A percentile compares a stretch with the other conserved stretches of the same genome.
Evolutionary conservation across 2,888 invertebrate species (phyloP).

Genomic region (Luffia ferchaultella): DNA sequence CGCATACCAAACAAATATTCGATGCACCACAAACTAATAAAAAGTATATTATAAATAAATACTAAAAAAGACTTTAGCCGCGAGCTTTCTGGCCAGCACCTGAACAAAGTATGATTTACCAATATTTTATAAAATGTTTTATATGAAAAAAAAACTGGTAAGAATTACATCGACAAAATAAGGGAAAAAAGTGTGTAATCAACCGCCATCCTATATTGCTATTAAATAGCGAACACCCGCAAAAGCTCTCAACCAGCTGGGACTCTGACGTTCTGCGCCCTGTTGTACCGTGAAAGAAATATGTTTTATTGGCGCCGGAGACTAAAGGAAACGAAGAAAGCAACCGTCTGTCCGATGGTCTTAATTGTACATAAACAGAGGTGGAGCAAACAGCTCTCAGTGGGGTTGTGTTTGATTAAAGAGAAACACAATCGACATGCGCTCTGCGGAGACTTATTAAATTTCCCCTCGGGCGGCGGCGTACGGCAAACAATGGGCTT

Average conservation of each 20-base stretch:
- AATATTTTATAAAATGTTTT: too few relatives aligned
- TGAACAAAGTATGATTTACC: too few relatives aligned
- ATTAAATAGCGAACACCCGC: constrained; percentile 29
- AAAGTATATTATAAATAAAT: too few relatives aligned
- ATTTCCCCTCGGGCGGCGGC: constrained; percentile 43
- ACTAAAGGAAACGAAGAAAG: too few relatives aligned
- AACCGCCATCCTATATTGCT: too few relatives aligned
- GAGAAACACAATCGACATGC: constrained; percentile 43
- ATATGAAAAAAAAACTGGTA: too few relatives aligned
- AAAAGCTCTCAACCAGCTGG: constrained; percentile 48
- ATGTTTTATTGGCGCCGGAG: constrained; percentile 38
- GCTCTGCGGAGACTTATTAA: constrained; percentile 44
- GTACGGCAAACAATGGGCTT: constrained; percentile 43
- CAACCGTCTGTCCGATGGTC: background rate
- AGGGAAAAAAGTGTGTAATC: too few relatives aligned
- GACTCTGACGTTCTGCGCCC: constrained; percentile 43
- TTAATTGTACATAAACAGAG: background rate
- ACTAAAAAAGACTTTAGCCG: too few relatives aligned
- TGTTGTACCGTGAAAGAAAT: constrained; percentile 55
- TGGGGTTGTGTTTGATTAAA: constrained; percentile 35
- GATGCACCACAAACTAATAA: too few relatives aligned
- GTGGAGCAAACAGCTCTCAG: background rate
- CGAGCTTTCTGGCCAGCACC: too few relatives aligned
- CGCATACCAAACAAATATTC: too few relatives aligned
- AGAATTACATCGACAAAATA: too few relatives aligned